Evolutionary conservation across 1,140 invertebrate species (phyloP).

Genomic region (Portunus trituberculatus): DNA sequence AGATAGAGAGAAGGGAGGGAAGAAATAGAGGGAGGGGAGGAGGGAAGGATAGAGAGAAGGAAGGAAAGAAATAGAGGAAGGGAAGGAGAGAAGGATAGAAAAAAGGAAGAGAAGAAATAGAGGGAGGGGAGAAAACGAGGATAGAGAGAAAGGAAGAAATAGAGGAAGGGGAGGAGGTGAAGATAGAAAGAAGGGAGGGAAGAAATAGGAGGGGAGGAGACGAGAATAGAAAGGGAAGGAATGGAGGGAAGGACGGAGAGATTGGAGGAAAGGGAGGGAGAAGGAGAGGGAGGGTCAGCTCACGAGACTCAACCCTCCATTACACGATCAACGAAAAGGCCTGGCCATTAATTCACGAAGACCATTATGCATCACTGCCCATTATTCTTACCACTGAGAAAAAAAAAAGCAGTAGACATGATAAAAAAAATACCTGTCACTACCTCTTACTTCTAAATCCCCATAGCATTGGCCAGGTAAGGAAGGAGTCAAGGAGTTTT

Average conservation of each 20-base stretch:
- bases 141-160: background rate
- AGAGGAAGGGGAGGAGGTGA: background rate
- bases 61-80: background rate
- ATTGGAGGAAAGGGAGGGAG: background rate
- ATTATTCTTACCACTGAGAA: background rate
- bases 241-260: background rate
- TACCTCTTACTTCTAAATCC: background rate
- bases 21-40: background rate
- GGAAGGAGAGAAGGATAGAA: background rate
- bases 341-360: background rate
- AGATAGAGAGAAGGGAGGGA: background rate
- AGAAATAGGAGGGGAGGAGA: background rate
- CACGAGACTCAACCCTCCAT: background rate
- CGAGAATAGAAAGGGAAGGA: background rate
- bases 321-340: conserved; percentile 18
- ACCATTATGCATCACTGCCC: background rate
- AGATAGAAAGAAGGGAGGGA: background rate
- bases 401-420: too few species aligned
- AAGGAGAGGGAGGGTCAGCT: background rate
- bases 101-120: background rate
- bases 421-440: background rate
- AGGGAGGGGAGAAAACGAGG: background rate
- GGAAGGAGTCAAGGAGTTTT: background rate
- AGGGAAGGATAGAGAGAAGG: background rate
- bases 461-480: background rate